Base-by-base conservation (phyloP, 2,888 invertebrate species). In the Exephanes ischioxanthus region DNA sequence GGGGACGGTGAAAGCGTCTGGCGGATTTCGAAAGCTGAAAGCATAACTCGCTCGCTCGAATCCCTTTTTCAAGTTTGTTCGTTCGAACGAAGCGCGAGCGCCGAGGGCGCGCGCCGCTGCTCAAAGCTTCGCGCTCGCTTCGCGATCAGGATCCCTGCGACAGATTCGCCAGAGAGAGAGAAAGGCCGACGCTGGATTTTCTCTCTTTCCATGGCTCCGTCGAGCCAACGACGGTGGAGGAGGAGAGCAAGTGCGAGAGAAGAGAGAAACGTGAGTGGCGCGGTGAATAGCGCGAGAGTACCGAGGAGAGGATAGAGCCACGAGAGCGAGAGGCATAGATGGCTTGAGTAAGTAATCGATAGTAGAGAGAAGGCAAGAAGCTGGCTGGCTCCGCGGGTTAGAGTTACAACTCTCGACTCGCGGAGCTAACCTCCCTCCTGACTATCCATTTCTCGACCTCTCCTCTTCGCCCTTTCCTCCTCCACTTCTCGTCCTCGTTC, bases 321-420 rank as follows among this genome's bases (percentile, higher is more conserved):
- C 70, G 73, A 73, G 67, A 79, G 78, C 51, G 82, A 86, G 82
- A 79, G 73, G 80, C 83, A 55, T 82, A 86, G 87, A 86, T 86
- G 84, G 84, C 82, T 87, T 86, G 86, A 89, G 88, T 88, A 87
- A 90, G 90, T 90, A 91, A 91, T 91, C 91, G 90, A 91, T 91
- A 91, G 88, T 73, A 82, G 86, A 82, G 87, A 83, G 86, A 84
- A 86, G 84, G 83, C 87, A 87, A 87, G 86, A 87, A 84, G 84
- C 84, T 87, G 88, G 83, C 84, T 76, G 88, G 88, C 88, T 87
- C 84, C 83, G 88, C 87, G 88, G 88, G 87, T 87, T 88, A 89
- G 86, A 89, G 88, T 88, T 90, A 88, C 89, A 89, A 88, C 80
- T 78, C 84, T 87, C 86, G 63, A 86, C 78, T 63, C 66, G 55